Percentiles rank a stretch among this genome's conserved stretches.
phyloP scores from a whole-genome alignment of 2,113 vertebrate genomes.

The Gymnobelideus leadbeateri region DNA sequence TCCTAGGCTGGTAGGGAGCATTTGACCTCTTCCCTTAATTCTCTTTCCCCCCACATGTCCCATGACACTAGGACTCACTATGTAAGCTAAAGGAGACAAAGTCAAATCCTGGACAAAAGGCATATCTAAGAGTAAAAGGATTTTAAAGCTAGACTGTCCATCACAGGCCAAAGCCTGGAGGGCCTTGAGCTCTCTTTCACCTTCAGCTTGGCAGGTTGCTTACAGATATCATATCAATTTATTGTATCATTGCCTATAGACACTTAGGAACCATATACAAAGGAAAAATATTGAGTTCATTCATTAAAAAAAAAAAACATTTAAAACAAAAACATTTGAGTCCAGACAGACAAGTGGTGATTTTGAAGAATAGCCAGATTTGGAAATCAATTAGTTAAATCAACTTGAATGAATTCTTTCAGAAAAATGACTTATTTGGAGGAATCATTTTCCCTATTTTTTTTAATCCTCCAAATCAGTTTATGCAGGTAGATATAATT shows the following conservation, averaged over 20 bases:
- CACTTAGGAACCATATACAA: not conserved
- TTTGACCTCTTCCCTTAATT: not conserved
- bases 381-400: not conserved
- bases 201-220: not conserved
- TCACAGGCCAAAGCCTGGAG: not conserved
- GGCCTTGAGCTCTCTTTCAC: not conserved
- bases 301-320: not conserved
- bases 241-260: not conserved
- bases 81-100: not conserved
- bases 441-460: not conserved
- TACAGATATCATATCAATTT: not conserved
- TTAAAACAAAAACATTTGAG: not conserved
- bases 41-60: not conserved
- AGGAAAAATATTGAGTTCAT: not conserved
- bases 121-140: not conserved
- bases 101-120: not conserved
- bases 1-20: not conserved
- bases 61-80: accelerated
- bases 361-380: not conserved
- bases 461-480: not conserved
- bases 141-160: not conserved
- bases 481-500: not conserved
- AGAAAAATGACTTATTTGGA: not conserved
- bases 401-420: not conserved
- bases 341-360: not conserved